Conservation (phyloP, 2,797 vertebrate species). For the Fistularia tabacaria region DNA sequence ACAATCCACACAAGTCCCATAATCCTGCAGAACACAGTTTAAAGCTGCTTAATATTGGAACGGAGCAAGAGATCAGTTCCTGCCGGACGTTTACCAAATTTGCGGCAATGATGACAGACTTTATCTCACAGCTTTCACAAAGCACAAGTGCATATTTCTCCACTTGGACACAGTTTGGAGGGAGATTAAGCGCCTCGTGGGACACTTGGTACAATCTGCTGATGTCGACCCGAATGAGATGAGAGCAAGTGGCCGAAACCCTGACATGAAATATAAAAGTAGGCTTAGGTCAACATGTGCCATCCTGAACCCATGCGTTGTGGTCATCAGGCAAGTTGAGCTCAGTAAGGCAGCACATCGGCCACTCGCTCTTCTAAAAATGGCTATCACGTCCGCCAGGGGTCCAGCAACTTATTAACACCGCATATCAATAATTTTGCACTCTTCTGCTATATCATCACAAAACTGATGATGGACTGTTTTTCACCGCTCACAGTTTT, state of each 20-base stretch:
- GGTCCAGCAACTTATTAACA: no score
- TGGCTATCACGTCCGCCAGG: no score
- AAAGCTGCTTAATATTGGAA: constrained; percentile 60
- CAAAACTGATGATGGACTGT: no score
- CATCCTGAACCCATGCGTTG: not conserved
- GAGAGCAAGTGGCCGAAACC: constrained; percentile 14
- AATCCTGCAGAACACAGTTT: constrained; percentile 44
- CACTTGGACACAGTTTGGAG: constrained; percentile 20
- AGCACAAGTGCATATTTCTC: constrained; percentile 32
- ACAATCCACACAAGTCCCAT: constrained; percentile 49
- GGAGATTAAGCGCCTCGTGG: constrained; percentile 28
- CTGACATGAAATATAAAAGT: constrained; percentile 1
- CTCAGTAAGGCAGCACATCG: no score
- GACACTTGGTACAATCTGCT: constrained; percentile 11
- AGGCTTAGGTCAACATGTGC: not conserved
- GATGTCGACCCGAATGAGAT: constrained; percentile 15
- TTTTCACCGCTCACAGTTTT: no score
- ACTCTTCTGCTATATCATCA: no score
- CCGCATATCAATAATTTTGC: no score
- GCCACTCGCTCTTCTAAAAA: no score
- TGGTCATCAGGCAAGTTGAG: no score
- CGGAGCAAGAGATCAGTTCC: constrained; percentile 18
- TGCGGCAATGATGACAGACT: constrained; percentile 9
- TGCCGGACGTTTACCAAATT: constrained; percentile 30
- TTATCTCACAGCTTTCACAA: constrained; percentile 25